Percentiles rank a stretch among this genome's conserved stretches.
These are phyloP conservation scores for Melipona beecheii DNA, from an alignment of 2,888 invertebrate genomes.

Conservation along the genomic window DNA sequence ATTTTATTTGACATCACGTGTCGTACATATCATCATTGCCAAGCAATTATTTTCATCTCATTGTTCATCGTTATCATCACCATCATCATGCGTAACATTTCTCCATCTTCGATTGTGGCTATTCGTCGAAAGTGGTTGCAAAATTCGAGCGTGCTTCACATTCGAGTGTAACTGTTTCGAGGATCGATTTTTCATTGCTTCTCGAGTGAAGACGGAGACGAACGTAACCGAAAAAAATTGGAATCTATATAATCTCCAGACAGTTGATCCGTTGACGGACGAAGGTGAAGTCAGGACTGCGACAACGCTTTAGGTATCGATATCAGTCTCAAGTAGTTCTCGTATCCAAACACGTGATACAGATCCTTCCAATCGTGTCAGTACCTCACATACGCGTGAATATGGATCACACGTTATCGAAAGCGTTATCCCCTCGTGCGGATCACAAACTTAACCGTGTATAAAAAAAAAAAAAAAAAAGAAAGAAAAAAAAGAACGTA, in stretches of 20 bases:
- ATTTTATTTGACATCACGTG: constrained; percentile 14
- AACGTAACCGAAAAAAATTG: neutral
- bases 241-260: too few species aligned
- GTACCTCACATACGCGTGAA: neutral
- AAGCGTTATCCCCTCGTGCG: too few species aligned
- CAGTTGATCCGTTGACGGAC: neutral
- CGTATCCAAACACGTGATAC: neutral
- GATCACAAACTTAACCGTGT: neutral
- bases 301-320: neutral
- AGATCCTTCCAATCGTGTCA: constrained; percentile 1
- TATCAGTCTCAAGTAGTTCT: neutral
- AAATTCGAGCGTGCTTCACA: neutral
- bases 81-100: neutral
- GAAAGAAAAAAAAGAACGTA: too few species aligned
- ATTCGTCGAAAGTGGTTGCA: neutral
- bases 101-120: neutral
- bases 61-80: constrained; percentile 3
- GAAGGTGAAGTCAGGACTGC: neutral
- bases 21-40: constrained; percentile 19
- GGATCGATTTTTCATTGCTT: neutral
- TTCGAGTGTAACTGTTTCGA: neutral
- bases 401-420: neutral
- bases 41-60: too few species aligned
- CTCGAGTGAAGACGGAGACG: neutral
- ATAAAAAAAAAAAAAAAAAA: neutral